Base-by-base conservation (phyloP, 2,797 vertebrate genomes). In the Labeo calbasu region DNA sequence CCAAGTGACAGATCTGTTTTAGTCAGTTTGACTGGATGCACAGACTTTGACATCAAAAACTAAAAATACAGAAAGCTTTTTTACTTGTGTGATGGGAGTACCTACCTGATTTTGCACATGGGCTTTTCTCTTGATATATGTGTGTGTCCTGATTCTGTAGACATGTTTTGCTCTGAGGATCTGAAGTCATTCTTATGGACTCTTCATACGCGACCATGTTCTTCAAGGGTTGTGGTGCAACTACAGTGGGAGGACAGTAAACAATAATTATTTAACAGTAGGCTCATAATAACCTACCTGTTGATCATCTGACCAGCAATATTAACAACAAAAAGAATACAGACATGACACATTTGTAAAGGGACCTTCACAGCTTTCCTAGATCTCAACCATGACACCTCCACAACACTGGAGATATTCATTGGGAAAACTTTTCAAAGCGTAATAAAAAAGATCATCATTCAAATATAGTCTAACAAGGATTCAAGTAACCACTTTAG, bases 151-250 rank as follows among this genome's bases (percentile, higher is more conserved):
- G 65, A 59, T 51, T 90, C 17, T 51, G 69, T 40, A 77, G 53
- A 21, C 85, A 85, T 1, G 80, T 5, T 73, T 46, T 86, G 43
- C 13, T 70, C n/a, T 87, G 65, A 40, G 73, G 85, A 85, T 90
- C 85, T 32, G 88, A 85, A 43, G 88, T 77, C 92, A 89, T 87
- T 76, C 15, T 91, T 76, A 81, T 85, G 68, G 86, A 89, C 85
- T 92, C 87, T 57, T 66, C 84, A 4, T 63, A 73, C 85, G 76
- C 25, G 23, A 93, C 91, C 93, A 94, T 94, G 50, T 5, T 91
- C 84, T 88, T 79, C 65, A 76, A 82, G 68, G 83, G 82, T 84
- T 61, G 21, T 72, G 17, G 70, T 55, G 19, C 75, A 85, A 25
- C 87, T 86, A 88, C 36, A 55, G 36, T 11, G 40, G 53, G 28